Evolutionary conservation across 2,888 invertebrate species (phyloP).

Genomic region (Pyrgus malvae): DNA sequence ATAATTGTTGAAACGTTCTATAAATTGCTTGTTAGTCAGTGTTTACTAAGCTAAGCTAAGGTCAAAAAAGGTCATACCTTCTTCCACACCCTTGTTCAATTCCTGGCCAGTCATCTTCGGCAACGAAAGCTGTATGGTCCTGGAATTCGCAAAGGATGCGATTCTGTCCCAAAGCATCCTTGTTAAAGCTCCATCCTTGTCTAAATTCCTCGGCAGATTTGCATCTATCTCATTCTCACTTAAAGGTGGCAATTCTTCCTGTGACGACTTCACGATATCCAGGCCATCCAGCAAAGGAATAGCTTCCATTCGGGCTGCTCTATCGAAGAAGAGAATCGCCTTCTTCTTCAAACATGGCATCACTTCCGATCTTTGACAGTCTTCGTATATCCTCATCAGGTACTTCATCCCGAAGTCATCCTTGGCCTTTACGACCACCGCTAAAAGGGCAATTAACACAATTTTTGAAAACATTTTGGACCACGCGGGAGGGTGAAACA

Average conservation of each 20-base stretch:
- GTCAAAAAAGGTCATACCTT: conserved; percentile 78
- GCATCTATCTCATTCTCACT: conserved; percentile 87
- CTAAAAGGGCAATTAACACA: conserved; percentile 46
- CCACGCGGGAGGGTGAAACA: conserved; percentile 53
- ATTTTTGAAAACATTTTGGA: conserved; percentile 56
- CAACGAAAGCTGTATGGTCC: conserved; percentile 88
- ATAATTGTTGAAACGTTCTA: no score
- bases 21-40: no score
- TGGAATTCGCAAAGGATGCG: conserved; percentile 86
- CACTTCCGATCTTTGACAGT: conserved; percentile 86
- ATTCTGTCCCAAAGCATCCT: conserved; percentile 87
- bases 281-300: conserved; percentile 83
- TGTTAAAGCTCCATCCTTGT: conserved; percentile 85
- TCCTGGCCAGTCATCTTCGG: conserved; percentile 87
- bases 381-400: conserved; percentile 88
- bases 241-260: conserved; percentile 67
- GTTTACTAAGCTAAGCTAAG: neutral
- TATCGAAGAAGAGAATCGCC: conserved; percentile 89
- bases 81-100: conserved; percentile 86
- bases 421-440: conserved; percentile 44
- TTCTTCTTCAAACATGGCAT: conserved; percentile 91
- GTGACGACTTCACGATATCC: conserved; percentile 82
- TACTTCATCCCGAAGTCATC: conserved; percentile 84
- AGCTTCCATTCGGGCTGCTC: conserved; percentile 87
- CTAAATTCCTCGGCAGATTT: conserved; percentile 84